Conservation (phyloP, 2,797 vertebrate species). For the Phoebastria nigripes region DNA sequence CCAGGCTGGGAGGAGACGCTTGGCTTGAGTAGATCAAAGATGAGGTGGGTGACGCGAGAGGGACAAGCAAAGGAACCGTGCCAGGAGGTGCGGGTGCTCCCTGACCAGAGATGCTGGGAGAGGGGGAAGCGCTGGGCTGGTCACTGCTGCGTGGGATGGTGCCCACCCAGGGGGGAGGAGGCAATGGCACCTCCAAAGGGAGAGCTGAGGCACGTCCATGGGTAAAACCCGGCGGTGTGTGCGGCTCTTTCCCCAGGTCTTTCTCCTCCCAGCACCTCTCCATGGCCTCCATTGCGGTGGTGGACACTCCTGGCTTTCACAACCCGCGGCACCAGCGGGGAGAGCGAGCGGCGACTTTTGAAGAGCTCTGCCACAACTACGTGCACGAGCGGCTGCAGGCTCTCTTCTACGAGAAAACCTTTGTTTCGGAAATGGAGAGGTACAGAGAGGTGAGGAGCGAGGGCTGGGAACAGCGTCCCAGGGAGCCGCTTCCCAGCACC, state of each 20-base stretch:
- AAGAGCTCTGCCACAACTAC: conserved; percentile 93
- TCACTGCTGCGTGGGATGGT: not conserved
- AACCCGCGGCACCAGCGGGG: conserved; percentile 81
- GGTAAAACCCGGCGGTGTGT: not conserved
- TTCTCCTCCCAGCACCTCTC: conserved; percentile 86
- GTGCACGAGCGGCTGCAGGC: conserved; percentile 88
- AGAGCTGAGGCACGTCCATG: rapidly evolving
- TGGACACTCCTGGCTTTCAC: conserved; percentile 88
- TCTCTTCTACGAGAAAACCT: conserved; percentile 82
- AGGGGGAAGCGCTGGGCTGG: not conserved
- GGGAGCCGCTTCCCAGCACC: not conserved
- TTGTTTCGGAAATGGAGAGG: conserved; percentile 75
- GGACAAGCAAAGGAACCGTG: not conserved
- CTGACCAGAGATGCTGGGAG: not conserved
- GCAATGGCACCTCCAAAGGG: not conserved
- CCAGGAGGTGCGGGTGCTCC: not conserved
- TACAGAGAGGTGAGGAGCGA: conserved; percentile 74
- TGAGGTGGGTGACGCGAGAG: not conserved
- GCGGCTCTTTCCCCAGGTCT: conserved; percentile 71
- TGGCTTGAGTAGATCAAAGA: not conserved
- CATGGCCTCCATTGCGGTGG: conserved; percentile 86
- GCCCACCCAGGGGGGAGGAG: not conserved
- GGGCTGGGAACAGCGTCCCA: not conserved
- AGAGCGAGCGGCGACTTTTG: conserved; percentile 85
- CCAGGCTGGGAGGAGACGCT: not conserved